Evolutionary conservation across 2,888 invertebrate species (phyloP).

Genomic region (Acanthococcus lagerstroemiae): DNA sequence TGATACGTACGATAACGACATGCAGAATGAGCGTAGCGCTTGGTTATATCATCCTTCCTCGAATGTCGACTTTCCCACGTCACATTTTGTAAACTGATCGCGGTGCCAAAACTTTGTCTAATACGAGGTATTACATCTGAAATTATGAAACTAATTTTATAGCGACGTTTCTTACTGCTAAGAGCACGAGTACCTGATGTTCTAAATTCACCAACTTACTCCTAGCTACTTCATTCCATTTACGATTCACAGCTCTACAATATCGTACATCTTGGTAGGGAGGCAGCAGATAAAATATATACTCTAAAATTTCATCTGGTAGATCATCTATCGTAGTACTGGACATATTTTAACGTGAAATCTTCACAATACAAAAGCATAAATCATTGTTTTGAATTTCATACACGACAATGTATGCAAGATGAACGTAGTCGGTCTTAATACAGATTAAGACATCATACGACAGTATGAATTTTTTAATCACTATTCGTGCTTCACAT

Average conservation of each 20-base stretch:
- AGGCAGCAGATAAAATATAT: slow-evolving; percentile 75
- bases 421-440: too few relatives aligned
- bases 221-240: slow-evolving; percentile 74
- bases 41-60: slow-evolving; percentile 67
- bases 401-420: too few relatives aligned
- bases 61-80: slow-evolving; percentile 39
- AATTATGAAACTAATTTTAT: too few relatives aligned
- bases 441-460: too few relatives aligned
- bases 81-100: slow-evolving; percentile 12
- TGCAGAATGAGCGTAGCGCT: slow-evolving; percentile 85
- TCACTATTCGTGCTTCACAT: too few relatives aligned
- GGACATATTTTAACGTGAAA: too few relatives aligned
- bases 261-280: slow-evolving; percentile 83
- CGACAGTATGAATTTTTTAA: too few relatives aligned
- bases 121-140: slow-evolving; percentile 14
- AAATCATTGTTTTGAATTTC: too few relatives aligned
- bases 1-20: slow-evolving; percentile 52
- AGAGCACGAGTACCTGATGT: background rate
- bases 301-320: slow-evolving; percentile 89
- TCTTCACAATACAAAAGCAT: too few relatives aligned
- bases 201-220: slow-evolving; percentile 52
- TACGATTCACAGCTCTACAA: slow-evolving; percentile 73
- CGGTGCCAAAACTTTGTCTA: slow-evolving; percentile 12
- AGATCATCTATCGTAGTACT: slow-evolving; percentile 54
- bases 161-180: too few relatives aligned